Base-by-base conservation (phyloP, 2,113 vertebrate genomes). In the Atherinomorus stipes region DNA sequence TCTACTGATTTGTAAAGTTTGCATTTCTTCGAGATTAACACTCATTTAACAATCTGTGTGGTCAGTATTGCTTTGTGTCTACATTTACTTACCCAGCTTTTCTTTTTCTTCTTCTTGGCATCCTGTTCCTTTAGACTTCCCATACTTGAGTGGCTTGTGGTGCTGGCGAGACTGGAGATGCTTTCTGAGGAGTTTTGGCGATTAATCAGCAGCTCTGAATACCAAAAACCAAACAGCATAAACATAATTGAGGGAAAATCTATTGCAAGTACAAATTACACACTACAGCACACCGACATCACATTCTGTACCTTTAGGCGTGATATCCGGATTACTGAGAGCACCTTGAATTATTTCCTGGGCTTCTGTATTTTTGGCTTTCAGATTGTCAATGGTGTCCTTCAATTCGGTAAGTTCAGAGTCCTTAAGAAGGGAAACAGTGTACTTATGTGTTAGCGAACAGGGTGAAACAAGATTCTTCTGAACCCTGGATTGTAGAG, bases 41-140 rank as follows among this genome's bases (percentile, higher is more conserved):
- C 28, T 34, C 8, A 9, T 34, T 34, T 34, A 34, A 1, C 1
- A 7, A 34, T 34, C 7, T 34, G 31, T 34, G 31, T 34, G 31
- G 31, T 34, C 31, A 34, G 31, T 34, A 34, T 34, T 34, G 5
- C 3, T 34, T 34, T 40, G 10, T 13, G n/a, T 19, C 7, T 18
- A 0, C 13, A 3, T 45, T 26, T 31, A 22, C 96, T 94, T 90
- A 97, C 96, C 97, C 97, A 99, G 85, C 97, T 98, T 90, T 99
- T 99, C 74, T 99, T 99, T 82, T 98, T 99, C 92, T 98, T 99
- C 93, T 98, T 99, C 86, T 98, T 99, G 62, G 96, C 96, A 0
- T 99, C 98, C 0, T 96, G 94, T 0, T 99, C 98, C 84, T 98
- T 99, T 60, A 97, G 84, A 81, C 97, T 98, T 21, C 97, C 95